phyloP scores from a whole-genome alignment of 35 echinoderm and acorn worm genomes.

The Heliocidaris erythrogramma region DNA sequence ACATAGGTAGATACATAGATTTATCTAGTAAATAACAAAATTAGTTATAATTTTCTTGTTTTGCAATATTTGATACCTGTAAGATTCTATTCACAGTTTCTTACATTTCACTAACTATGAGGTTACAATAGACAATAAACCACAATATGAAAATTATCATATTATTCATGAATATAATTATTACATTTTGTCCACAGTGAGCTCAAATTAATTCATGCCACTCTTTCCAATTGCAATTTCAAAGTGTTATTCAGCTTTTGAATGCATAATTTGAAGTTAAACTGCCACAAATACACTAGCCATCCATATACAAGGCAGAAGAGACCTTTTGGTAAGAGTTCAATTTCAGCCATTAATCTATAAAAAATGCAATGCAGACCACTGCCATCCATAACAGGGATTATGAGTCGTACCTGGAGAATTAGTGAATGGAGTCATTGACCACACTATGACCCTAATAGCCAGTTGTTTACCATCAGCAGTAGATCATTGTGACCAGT shows the following conservation, averaged over 20 bases:
- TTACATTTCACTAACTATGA: too few species aligned
- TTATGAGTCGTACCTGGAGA: neutral
- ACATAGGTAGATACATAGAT: too few species aligned
- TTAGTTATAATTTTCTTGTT: too few species aligned
- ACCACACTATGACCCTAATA: neutral
- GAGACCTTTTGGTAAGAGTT: neutral
- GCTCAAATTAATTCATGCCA: too few species aligned
- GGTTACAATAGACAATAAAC: too few species aligned
- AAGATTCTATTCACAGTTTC: too few species aligned
- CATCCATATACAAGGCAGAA: neutral
- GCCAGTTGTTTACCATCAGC: constrained; percentile 32
- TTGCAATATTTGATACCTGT: too few species aligned
- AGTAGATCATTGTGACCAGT: neutral
- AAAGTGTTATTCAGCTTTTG: neutral
- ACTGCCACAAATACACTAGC: neutral
- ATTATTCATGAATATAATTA: too few species aligned
- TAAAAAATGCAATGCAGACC: neutral
- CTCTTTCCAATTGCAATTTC: neutral
- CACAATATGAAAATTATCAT: too few species aligned
- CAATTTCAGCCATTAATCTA: neutral
- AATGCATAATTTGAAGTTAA: neutral
- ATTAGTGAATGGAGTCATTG: neutral
- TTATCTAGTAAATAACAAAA: too few species aligned
- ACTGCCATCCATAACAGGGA: neutral
- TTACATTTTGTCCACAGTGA: too few species aligned